Evolutionary conservation across 1,140 invertebrate genomes (phyloP), one percentile per base, ranked within the genome.

Genomic region (Acarapis woodi): DNA sequence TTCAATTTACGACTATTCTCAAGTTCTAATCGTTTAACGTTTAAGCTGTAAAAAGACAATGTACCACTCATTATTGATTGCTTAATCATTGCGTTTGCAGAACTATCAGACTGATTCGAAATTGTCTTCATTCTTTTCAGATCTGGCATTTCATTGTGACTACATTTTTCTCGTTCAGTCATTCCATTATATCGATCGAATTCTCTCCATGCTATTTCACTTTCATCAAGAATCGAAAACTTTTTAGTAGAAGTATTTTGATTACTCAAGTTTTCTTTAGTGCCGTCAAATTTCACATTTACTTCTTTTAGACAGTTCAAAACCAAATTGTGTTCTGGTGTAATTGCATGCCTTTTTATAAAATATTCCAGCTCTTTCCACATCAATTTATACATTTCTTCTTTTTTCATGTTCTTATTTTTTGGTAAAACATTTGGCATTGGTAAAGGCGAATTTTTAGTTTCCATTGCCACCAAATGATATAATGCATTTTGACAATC

Each of bases 281-380:
- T 19, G 3, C 14, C 4, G 20, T 33, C 32, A 8, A 12, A 19
- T 5, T 9, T 36, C 8, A 14, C 18, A 49, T 63, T 62, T 48
- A 74, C 73, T 49, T 88, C 76, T 22, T 78, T 57, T 6, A 90
- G 54, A 53, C 77, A 85, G 35, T 73, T 69, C 10, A 90, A 60
- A 10, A 93, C 63, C 46, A 68, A 66, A 33, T 65, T 63, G 51
- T 93, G 83, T 40, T 62, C 55, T 15, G 62, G 65, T 47, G 62
- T 62, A 29, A 66, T 62, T 53, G 70, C 62, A 49, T 85, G 73
- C 5, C 68, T 65, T 38, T 71, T 67, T 0, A 93, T 53, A 38
- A 85, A 65, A 9, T 66, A 67, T 54, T 93, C 83, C 21, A 90
- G 52, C 51, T 93, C 87, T 28, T 63, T 64, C 71, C 82, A 94